A percentile compares a stretch with the other conserved stretches of the same genome.
phyloP scores from a whole-genome alignment of 2,797 vertebrate genomes.

The Zalophus californianus region DNA sequence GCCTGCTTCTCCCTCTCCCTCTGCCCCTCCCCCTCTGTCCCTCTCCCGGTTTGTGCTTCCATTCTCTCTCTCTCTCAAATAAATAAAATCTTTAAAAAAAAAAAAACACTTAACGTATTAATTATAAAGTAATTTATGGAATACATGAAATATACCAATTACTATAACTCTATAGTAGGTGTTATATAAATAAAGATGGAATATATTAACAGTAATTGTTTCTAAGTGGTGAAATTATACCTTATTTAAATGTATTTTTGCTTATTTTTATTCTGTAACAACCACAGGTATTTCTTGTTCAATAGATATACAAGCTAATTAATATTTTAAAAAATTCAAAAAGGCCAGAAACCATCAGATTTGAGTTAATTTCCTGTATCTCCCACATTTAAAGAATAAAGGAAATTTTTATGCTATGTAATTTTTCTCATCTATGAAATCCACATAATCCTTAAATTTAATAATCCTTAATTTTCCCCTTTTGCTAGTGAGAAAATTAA shows the following conservation, averaged over 20 bases:
- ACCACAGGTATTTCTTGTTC: neutral
- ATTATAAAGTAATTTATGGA: neutral
- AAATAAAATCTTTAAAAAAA: neutral
- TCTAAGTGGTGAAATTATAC: neutral
- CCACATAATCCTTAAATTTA: neutral
- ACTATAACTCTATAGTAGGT: neutral
- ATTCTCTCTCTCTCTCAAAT: neutral
- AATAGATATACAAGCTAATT: neutral
- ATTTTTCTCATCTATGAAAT: neutral
- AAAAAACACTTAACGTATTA: neutral
- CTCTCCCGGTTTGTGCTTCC: neutral
- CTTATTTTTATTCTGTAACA: neutral
- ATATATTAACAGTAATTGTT: slow-evolving; percentile 9
- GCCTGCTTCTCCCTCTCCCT: neutral
- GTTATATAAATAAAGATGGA: neutral
- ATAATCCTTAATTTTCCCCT: neutral
- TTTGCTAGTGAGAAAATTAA: neutral
- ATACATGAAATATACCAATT: neutral
- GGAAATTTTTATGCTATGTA: neutral
- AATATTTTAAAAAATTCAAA: neutral
- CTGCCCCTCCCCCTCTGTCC: neutral
- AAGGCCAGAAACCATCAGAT: slow-evolving; percentile 11
- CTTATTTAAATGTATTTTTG: neutral
- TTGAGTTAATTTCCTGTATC: neutral
- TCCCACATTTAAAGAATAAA: neutral